phyloP scores from a whole-genome alignment of 2,888 invertebrate genomes.

The Podabrus alpinus region DNA sequence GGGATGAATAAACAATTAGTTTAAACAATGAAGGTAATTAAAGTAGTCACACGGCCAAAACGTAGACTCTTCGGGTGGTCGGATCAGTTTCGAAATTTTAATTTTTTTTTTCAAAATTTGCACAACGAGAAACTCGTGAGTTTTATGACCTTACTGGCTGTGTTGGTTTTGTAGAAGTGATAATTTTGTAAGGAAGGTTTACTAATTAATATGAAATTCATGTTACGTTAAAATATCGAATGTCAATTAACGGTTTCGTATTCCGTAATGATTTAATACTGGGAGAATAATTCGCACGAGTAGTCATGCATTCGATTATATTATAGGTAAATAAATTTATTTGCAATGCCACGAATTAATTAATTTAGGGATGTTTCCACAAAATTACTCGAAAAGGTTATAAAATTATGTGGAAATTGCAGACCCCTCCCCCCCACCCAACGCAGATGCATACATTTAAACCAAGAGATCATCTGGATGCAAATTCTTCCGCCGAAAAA shows the following conservation, averaged over 20 bases:
- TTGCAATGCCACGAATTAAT: not conserved
- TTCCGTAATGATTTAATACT: not conserved
- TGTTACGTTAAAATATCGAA: not conserved
- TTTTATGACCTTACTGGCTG: not conserved
- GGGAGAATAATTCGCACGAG: not conserved
- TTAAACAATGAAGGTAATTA: not conserved
- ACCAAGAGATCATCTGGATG: not conserved
- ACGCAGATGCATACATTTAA: no score
- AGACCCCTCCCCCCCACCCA: no score
- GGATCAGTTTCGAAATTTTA: not conserved
- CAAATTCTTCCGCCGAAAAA: not conserved
- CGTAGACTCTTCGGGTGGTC: not conserved
- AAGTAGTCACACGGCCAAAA: not conserved
- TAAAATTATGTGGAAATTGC: no score
- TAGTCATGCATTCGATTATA: not conserved
- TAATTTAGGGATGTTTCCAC: not conserved
- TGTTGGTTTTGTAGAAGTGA: not conserved
- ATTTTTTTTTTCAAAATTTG: not conserved
- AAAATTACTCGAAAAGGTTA: not conserved
- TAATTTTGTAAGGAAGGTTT: not conserved
- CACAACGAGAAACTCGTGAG: not conserved
- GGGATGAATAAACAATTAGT: not conserved
- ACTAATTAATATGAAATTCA: not conserved
- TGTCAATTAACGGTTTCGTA: not conserved
- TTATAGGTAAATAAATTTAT: not conserved